Base-by-base conservation (phyloP, 2,113 vertebrate species). In the Acanthisitta chloris region DNA sequence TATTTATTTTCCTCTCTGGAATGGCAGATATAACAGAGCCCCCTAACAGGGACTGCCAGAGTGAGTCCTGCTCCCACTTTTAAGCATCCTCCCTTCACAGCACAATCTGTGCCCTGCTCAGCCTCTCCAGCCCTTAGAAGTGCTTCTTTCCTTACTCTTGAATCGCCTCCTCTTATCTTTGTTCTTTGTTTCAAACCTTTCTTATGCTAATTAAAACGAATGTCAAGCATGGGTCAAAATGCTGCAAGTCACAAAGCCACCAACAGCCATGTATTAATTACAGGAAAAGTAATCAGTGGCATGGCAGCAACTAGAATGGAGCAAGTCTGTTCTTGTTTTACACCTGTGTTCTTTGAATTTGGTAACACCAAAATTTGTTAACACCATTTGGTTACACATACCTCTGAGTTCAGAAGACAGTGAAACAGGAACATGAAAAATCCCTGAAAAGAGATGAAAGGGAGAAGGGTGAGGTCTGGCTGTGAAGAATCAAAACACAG, bases 341-440 rank as follows among this genome's bases (percentile, higher is more conserved):
- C 16, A 38, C 2, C 36, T 3, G 1, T 0, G 4, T 64, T 49
- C 25, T 33, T 34, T 71, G 49, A 43, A 21, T 28, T 73, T 48
- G 34, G 8, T 12, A 85, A 46, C 54, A 31, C 10, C 17, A 9
- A 1, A 1, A 29, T 42, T 49, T 24, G 11, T 42, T 38, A 49
- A 6, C 40, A 5, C 5, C 12, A 1, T n/a, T 81, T 43, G 29
- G 9, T 17, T 71, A 96, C 97, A 96, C 97, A 0, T 98, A 99
- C 99, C 99, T 99, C 99, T 36, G 99, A 99, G 96, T 99, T 99
- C 88, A 99, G 98, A 72, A 99, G 98, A 45, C 99, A 99, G 91
- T 99, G 99, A 74, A 99, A 99, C 52, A 99, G 97, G 97, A 99
- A 99, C 97, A 99, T 99, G 98, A 99, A 99, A 93, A 99, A 99